A percentile compares a stretch with the other conserved stretches of the same genome.
Conservation (phyloP, 2,113 vertebrate species). For the Malurus alboscapulatus region DNA sequence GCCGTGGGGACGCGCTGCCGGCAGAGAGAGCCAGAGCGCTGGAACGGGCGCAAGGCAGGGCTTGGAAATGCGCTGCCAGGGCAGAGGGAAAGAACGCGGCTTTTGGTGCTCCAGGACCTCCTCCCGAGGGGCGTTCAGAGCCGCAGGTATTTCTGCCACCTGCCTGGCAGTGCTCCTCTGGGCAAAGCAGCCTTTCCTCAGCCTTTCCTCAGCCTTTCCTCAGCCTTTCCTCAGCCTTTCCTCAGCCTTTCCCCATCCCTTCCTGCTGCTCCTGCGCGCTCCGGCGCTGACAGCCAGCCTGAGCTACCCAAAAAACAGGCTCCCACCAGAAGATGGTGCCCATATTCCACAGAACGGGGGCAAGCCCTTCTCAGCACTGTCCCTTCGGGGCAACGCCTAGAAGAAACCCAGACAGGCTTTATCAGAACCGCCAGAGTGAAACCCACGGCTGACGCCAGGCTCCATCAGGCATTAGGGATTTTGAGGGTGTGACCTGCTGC, state of each 20-base stretch:
- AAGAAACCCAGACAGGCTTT: rapidly evolving
- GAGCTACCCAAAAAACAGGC: not conserved
- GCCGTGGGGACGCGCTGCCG: not conserved
- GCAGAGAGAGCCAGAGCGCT: slow-evolving; percentile 33
- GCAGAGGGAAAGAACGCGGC: not conserved
- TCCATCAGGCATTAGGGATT: not conserved
- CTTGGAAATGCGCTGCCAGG: rapidly evolving
- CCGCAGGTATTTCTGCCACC: not conserved
- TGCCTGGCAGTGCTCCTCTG: rapidly evolving
- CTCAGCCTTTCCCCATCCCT: too few relatives aligned
- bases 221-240: too few relatives aligned
- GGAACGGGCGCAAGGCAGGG: rapidly evolving
- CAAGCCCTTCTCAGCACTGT: not conserved
- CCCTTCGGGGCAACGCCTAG: not conserved
- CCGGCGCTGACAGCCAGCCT: rapidly evolving
- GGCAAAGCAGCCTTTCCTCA: not conserved
- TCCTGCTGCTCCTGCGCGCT: not conserved
- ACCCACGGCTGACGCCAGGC: not conserved
- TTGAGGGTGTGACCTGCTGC: not conserved
- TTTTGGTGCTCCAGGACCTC: not conserved
- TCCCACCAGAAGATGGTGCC: slow-evolving; percentile 38
- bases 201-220: too few relatives aligned
- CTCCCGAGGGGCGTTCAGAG: not conserved
- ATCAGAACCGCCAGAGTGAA: not conserved
- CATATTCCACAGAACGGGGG: not conserved